Percentiles rank a stretch among this genome's conserved stretches.
These are phyloP conservation scores for Heliconius sara DNA, from an alignment of 2,888 invertebrate genomes.

Conservation along the genomic window DNA sequence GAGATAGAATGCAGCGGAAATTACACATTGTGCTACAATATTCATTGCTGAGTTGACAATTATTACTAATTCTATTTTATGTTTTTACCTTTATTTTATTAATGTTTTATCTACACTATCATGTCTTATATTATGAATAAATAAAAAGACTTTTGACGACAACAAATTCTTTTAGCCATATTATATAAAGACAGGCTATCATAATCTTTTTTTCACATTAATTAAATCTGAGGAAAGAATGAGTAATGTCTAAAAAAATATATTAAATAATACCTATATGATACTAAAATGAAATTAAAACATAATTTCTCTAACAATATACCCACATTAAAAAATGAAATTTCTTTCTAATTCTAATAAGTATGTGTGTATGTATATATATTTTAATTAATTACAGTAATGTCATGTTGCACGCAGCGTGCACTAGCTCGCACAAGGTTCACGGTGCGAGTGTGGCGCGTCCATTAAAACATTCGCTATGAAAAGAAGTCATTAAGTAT, in stretches of 20 bases:
- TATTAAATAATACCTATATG: too few relatives aligned
- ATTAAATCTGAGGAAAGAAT: background rate
- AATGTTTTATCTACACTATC: slow-evolving; percentile 3
- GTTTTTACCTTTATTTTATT: slow-evolving; percentile 22
- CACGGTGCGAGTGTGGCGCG: background rate
- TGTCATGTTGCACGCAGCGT: slow-evolving; percentile 21
- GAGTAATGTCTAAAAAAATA: background rate
- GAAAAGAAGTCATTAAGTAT: slow-evolving; percentile 47
- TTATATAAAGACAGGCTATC: background rate
- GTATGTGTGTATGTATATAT: background rate
- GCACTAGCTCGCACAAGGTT: slow-evolving; percentile 4
- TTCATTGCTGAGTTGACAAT: slow-evolving; percentile 56
- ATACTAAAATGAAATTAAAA: too few relatives aligned
- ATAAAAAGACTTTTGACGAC: background rate
- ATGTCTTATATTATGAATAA: background rate
- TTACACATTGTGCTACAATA: slow-evolving; percentile 71
- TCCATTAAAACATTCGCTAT: slow-evolving; percentile 31
- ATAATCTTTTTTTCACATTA: background rate
- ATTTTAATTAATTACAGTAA: slow-evolving; percentile 31
- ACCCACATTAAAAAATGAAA: too few relatives aligned
- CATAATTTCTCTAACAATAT: background rate
- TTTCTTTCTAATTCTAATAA: slow-evolving; percentile 28
- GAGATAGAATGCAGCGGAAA: slow-evolving; percentile 78
- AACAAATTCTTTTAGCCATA: too few relatives aligned
- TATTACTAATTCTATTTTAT: slow-evolving; percentile 40